Evolutionary conservation across 1,140 invertebrate genomes (phyloP), one percentile per base, ranked within the genome.

Genomic region (Drosophila guanche): DNA sequence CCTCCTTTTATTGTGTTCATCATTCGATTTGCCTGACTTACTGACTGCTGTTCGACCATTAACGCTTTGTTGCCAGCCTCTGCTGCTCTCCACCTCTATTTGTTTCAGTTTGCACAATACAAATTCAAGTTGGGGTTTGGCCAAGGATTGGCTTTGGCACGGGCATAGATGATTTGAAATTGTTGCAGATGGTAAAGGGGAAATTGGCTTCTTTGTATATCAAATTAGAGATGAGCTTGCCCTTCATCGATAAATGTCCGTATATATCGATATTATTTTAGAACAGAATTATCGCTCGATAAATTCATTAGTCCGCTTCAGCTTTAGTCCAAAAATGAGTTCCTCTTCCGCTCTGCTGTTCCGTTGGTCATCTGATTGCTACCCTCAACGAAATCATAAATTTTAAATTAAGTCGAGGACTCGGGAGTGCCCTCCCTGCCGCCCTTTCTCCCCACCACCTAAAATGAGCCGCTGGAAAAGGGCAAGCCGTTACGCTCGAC

Each of bases 351-450:
- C 50, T 14, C 43, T 23, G 8, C 27, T 48, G n/a, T 29, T 27
- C 4, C 50, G 27, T 20, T 25, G 42, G 51, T 70, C 6, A 5
- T 37, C 16, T 7, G n/a, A 6, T 10, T 47, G 14, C 16, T 37
- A 50, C 33, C 51, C 70, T 61, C 25, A 76, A 58, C 46, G 55
- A 62, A 76, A 63, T 80, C 77, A 88, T 86, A 75, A 71, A 86
- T 88, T 71, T 78, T 68, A 88, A 85, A 86, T 85, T 73, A 67
- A 60, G 77, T 60, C 67, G 56, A 66, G 54, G 5, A 25, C 54
- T 37, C 33, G 14, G 45, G n/a, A 7, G 4, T n/a, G 12, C 4
- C 6, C 22, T 29, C 20, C 25, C 10, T 7, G 1, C 1, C 27
- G 5, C 27, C 33, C 27, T 7, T 0, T n/a, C 22, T 10, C 8